Conservation (phyloP, 2,888 invertebrate genomes). For the Campoplex nolae region DNA sequence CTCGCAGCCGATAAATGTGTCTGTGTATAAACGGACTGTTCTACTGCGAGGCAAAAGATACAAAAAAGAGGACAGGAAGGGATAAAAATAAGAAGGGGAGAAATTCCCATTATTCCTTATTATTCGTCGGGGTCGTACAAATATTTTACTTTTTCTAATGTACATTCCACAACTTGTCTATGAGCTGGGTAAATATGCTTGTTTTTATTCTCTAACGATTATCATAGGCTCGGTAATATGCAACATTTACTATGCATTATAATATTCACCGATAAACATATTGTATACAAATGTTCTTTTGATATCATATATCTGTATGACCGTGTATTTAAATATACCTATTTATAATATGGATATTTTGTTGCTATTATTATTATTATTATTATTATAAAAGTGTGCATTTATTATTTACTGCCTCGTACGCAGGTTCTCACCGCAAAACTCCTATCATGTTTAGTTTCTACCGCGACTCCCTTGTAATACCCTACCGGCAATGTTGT, state of each 20-base stretch:
- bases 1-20: conserved; percentile 21
- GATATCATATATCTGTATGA: neutral
- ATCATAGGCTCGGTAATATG: conserved; percentile 33
- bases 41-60: conserved; percentile 36
- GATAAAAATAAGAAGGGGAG: neutral
- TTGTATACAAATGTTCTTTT: neutral
- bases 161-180: conserved; percentile 30
- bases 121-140: conserved; percentile 49
- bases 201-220: conserved; percentile 14
- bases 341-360: conserved; percentile 12
- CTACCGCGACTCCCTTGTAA: conserved; percentile 43
- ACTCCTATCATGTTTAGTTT: conserved; percentile 52
- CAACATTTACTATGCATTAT: conserved; percentile 34
- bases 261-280: conserved; percentile 27
- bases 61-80: conserved; percentile 6
- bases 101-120: conserved; percentile 61
- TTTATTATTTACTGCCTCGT: conserved; percentile 56
- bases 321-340: too few species aligned
- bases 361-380: neutral
- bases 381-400: conserved; percentile 44
- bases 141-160: conserved; percentile 54
- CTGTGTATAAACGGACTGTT: conserved; percentile 24
- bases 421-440: conserved; percentile 68
- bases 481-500: conserved; percentile 13
- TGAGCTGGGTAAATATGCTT: conserved; percentile 29